phyloP scores from a whole-genome alignment of 2,113 vertebrate species.

The Chamaea fasciata region DNA sequence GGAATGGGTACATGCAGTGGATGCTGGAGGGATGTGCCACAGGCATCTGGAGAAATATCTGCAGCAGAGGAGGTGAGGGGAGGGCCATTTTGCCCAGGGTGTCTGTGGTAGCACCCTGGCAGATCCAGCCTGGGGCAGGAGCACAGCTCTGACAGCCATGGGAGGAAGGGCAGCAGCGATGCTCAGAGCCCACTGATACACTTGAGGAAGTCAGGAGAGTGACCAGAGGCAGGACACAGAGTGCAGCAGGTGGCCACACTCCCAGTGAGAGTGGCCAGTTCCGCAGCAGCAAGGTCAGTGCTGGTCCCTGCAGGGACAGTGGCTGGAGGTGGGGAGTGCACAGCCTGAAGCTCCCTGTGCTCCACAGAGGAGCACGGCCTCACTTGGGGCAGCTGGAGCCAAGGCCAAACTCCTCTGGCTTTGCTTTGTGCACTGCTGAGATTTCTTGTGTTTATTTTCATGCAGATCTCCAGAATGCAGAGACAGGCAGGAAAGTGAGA shows the following conservation, averaged over 20 bases:
- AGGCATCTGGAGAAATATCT: not conserved
- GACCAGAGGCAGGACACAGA: not conserved
- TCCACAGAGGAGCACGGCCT: not conserved
- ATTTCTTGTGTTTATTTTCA: constrained; percentile 36
- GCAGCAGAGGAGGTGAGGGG: fast-evolving
- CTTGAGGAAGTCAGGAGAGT: not conserved
- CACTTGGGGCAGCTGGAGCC: not conserved
- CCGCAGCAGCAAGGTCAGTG: fast-evolving
- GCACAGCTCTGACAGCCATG: not conserved
- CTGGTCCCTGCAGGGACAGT: not conserved
- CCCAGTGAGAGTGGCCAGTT: not conserved
- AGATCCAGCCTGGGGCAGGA: not conserved
- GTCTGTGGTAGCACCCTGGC: not conserved
- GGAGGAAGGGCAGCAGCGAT: not conserved
- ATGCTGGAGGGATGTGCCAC: not conserved
- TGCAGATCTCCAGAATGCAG: not conserved
- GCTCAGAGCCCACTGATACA: fast-evolving
- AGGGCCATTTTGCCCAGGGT: not conserved
- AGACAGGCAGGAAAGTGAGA: constrained; percentile 3
- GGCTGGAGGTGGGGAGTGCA: not conserved
- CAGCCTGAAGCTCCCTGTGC: fast-evolving
- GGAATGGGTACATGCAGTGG: fast-evolving
- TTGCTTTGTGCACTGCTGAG: not conserved
- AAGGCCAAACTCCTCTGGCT: not conserved
- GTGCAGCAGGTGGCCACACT: not conserved